Evolutionary conservation across 2,797 vertebrate genomes (phyloP).

Genomic region (Picus viridis): DNA sequence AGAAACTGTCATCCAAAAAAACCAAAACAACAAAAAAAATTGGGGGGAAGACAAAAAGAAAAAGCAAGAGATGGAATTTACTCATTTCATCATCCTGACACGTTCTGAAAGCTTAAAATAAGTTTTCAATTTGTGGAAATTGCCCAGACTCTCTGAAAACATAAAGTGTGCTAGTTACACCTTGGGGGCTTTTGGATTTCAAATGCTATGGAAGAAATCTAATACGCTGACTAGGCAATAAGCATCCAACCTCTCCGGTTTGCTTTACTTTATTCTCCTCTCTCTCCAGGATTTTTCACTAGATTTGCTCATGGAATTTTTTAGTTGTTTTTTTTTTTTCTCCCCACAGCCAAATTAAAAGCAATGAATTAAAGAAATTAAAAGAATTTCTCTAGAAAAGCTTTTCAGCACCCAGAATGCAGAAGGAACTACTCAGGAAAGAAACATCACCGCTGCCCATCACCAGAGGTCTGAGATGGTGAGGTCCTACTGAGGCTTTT

Average conservation of each 20-base stretch:
- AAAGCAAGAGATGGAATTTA: not conserved
- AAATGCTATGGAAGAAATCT: constrained; percentile 5
- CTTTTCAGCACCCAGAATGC: not conserved
- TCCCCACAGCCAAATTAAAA: not conserved
- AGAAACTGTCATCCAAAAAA: not conserved
- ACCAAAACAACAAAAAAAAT: not conserved
- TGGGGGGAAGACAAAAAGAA: not conserved
- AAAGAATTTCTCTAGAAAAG: not conserved
- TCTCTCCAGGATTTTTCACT: not conserved
- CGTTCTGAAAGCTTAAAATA: constrained; percentile 50
- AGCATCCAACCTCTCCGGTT: not conserved
- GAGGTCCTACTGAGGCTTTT: rapidly evolving
- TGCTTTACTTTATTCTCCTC: not conserved
- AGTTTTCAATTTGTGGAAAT: constrained; percentile 59
- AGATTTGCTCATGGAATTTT: not conserved
- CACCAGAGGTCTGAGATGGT: rapidly evolving
- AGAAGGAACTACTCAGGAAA: not conserved
- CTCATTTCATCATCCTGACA: constrained; percentile 48
- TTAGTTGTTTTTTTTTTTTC: not conserved
- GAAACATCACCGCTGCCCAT: not conserved
- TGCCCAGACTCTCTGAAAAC: constrained; percentile 52
- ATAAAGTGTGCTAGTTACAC: constrained; percentile 49
- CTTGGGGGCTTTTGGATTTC: constrained; percentile 40
- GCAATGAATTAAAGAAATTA: not conserved
- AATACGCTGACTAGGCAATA: constrained; percentile 54